A percentile compares a stretch with the other conserved stretches of the same genome.
Evolutionary conservation across 1,140 invertebrate species (phyloP).

Genomic region (Formica exsecta): DNA sequence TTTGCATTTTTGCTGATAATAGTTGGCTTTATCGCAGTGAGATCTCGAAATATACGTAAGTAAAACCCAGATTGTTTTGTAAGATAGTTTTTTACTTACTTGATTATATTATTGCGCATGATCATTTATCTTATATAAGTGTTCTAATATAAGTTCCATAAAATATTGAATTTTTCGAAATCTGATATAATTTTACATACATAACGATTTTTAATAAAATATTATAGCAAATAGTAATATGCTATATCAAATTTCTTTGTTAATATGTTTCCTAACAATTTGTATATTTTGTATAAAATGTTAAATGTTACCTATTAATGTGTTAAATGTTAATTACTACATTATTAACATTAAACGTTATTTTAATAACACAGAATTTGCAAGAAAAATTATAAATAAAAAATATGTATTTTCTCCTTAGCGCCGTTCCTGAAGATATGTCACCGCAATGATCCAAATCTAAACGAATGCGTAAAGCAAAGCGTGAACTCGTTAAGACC

Average conservation of each 20-base stretch:
- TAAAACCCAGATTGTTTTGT: not conserved
- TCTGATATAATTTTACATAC: not conserved
- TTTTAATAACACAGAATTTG: not conserved
- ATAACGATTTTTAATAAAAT: constrained; percentile 2
- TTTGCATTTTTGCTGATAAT: not conserved
- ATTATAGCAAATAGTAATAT: not conserved
- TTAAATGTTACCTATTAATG: not conserved
- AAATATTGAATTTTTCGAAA: not conserved
- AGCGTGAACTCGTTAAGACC: constrained; percentile 86
- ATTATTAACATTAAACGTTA: constrained; percentile 5
- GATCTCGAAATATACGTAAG: constrained; percentile 27
- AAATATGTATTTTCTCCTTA: constrained; percentile 52
- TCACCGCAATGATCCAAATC: constrained; percentile 87
- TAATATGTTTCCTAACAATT: not conserved
- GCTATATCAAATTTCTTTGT: not conserved
- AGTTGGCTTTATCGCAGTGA: not conserved
- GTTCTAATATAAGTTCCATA: no score
- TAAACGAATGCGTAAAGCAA: constrained; percentile 82
- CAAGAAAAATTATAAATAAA: not conserved
- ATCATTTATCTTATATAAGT: constrained; percentile 2
- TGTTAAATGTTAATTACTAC: not conserved
- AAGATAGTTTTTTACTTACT: not conserved
- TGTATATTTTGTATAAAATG: not conserved
- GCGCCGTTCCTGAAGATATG: constrained; percentile 88
- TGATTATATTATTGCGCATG: not conserved